A percentile compares a stretch with the other conserved stretches of the same genome.
These are phyloP conservation scores for Dendropsophus ebraccatus DNA, from an alignment of 2,113 vertebrate genomes.

Conservation along the genomic window DNA sequence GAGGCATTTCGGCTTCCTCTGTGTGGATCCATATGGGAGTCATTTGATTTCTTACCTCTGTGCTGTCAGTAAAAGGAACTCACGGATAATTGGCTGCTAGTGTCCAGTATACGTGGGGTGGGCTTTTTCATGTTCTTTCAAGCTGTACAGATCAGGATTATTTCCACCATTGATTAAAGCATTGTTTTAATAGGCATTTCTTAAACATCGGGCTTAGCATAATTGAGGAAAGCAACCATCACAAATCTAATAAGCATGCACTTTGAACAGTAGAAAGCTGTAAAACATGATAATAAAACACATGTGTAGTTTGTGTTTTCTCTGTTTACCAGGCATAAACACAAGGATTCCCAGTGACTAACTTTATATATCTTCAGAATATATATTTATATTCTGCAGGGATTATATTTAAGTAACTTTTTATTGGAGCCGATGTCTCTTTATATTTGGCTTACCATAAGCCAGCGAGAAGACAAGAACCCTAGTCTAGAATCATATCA, in stretches of 20 bases:
- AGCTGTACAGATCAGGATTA: conserved; percentile 20
- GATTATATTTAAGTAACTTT: too few species aligned
- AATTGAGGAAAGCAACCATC: conserved; percentile 29
- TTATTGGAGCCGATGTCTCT: too few species aligned
- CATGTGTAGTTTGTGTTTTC: conserved; percentile 27
- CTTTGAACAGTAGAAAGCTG: conserved; percentile 45
- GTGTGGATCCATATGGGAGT: background rate
- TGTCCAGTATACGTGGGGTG: background rate
- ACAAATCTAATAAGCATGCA: conserved; percentile 25
- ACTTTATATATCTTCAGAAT: background rate
- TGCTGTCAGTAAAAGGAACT: background rate
- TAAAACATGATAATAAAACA: conserved; percentile 54
- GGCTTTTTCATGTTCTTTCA: conserved; percentile 14
- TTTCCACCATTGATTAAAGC: conserved; percentile 44
- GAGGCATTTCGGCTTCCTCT: background rate
- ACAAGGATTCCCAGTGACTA: background rate
- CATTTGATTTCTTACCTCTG: conserved; percentile 6
- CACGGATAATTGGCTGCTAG: background rate
- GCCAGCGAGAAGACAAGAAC: too few species aligned
- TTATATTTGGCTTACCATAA: too few species aligned
- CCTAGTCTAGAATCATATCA: too few species aligned
- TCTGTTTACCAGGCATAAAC: background rate
- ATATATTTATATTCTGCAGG: too few species aligned
- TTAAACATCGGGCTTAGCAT: conserved; percentile 1
- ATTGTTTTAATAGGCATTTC: conserved; percentile 26